Evolutionary conservation across 2,888 invertebrate genomes (phyloP), one percentile per base, ranked within the genome.

Genomic region (Phlogophora meticulosa): DNA sequence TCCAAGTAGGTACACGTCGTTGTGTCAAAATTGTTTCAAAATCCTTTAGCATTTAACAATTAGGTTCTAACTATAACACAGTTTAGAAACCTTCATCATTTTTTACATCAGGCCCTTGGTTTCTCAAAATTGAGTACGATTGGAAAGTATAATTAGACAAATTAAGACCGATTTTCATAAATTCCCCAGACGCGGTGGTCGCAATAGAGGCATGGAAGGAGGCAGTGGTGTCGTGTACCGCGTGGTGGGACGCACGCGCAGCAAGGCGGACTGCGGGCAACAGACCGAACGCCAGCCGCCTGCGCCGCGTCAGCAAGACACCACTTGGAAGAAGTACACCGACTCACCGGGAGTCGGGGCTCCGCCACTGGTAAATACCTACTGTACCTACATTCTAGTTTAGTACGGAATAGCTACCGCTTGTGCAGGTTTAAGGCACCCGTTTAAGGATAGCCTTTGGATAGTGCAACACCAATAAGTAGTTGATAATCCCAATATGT

Each of bases 311-410:
- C 73, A 73, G 11, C 92, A 94, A 90, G 96, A 96, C 70, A 95
- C 95, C 68, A 96, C 96, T 56, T 97, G 96, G 96, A 97, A 96
- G 90, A 96, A 96, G 78, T 97, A 97, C 84, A 96, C 96, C 34
- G 96, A 97, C 87, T 96, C 96, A 20, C 96, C 97, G 15, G 97
- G 96, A 65, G 96, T 97, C 49, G 96, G 97, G 34, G 95, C 96
- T 73, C 96, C 96, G 28, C 94, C 95, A 51, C 75, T 89, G 92
- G 95, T 82, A 69, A 73, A 45, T 49, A 61, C n/a, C 1, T 91
- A 85, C 72, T 5, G 28, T 28, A 28, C 28, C 28, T 28, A 28
- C 28, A n/a, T n/a, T n/a, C n/a, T n/a, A n/a, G n/a, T n/a, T n/a
- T n/a, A n/a, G 28, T 4, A 28, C 28, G 4, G 28, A 28, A 28